Base-by-base conservation (phyloP, 2,888 invertebrate genomes). In the Lordiphosa andalusiaca region DNA sequence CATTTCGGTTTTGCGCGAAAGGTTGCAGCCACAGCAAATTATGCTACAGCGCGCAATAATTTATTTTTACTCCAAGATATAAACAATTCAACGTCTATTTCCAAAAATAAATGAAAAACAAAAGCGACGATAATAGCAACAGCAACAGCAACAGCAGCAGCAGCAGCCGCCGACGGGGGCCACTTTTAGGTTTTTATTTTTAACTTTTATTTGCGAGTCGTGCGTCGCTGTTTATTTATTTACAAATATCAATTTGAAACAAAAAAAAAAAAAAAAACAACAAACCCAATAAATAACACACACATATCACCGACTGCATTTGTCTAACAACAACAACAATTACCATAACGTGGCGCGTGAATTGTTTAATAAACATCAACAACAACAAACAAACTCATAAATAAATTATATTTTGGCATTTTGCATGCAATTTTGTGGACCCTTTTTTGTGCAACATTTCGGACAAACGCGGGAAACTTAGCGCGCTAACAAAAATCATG, bases 41-140 rank as follows among this genome's bases (percentile, higher is more conserved):
- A 67, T 83, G 75, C 41, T 37, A 36, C 36, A 42, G 54, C 67
- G 83, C 70, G 67, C 71, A 42, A 58, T 70, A 53, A 78, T 68
- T 82, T 82, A 84, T 78, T 78, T 78, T 59, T 80, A 84, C 73
- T 82, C 80, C 85, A 80, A 75, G 73, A 67, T 77, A 84, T 84
- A 80, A 80, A 80, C 78, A 80, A 82, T 75, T 78, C 69, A 47
- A 68, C 57, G 66, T 66, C 81, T 66, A 83, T 76, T 83, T 83
- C 76, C 84, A 75, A 82, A 84, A 78, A 80, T 82, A 80, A 61
- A 68, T 60, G 59, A 60, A 66, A 57, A 49, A 59, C 48, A 54
- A 41, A 51, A 54, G 40, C 53, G 54, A 60, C 54, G 57, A 55
- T 62, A 54, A 70, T 52, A 72, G 49, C 47, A 52, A 54, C 54